Base-by-base conservation (phyloP, 2,113 vertebrate species). In the Lates calcarifer region DNA sequence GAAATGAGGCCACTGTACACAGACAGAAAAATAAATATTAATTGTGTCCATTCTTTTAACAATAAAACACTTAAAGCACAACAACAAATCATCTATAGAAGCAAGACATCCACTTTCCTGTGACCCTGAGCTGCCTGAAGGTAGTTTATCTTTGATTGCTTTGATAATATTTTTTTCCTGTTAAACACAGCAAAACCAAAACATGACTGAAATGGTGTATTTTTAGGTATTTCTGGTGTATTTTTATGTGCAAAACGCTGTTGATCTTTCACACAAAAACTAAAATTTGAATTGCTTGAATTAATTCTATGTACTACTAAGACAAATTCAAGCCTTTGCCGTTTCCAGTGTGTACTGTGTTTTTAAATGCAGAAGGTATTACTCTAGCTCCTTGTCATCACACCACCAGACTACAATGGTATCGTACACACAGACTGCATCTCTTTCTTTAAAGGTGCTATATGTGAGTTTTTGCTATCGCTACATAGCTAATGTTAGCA, bases 31-130 rank as follows among this genome's bases (percentile, higher is more conserved):
- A 65, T 47, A 77, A 17, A 2, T 22, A 0, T 20, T 26, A 43
- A 61, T 20, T 68, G 57, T 77, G 58, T 68, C 26, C 37, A 51
- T 67, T 17, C 13, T 78, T 81, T 86, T 60, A 73, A 43, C 45
- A 65, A 81, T 65, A 70, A 68, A 77, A 81, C 20, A 11, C 10
- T 11, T 12, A 47, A 35, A 66, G 6, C 47, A 41, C 31, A 31
- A 47, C 37, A 61, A 45, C 58, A 49, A 64, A 55, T 71, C 20
- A 64, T 75, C 63, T 47, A 8, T 17, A 31, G 24, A 28, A 4
- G 24, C 0, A 41, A 61, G 41, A 77, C 26, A 49, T 29, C 0
- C 43, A 33, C 4, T 53, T 2, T 68, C 39, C 49, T 57, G 75
- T 29, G 76, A 56, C 43, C 5, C 5, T 47, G 43, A 47, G 33